Evolutionary conservation across 2,888 invertebrate genomes (phyloP), one percentile per base, ranked within the genome.

Genomic region (Netelia melanura): DNA sequence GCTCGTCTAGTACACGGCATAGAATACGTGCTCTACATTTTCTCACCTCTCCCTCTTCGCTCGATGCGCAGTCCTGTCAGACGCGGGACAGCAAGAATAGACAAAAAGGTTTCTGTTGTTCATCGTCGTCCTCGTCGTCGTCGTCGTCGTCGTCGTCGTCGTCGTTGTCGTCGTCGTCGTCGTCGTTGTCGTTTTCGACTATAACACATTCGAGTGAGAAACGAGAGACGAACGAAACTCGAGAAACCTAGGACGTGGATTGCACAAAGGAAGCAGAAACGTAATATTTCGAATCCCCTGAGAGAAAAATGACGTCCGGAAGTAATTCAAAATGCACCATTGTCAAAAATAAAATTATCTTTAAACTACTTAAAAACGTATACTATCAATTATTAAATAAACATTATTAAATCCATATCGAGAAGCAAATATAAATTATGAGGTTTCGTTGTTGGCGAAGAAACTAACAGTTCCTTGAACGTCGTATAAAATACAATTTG

Each of bases 41-140:
- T 68, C 58, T 61, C 48, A 48, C 11, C 48, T 14, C n/a, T 67
- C 21, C 11, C 43, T 48, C 17, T 67, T 48, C 11, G 68, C 61
- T 62, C 5, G 30, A 14, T 48, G 48, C 48, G 48, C 48, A 48
- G 48, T 48, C 48, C 48, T 48, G 48, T 48, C 48, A 48, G 48
- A 48, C 48, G 3, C 25, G 56, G 67, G 68, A 10, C 44, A 67
- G 61, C 68, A 30, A 11, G 58, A 44, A 43, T 25, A 58, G 68
- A 70, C 78, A 61, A 78, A 78, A 70, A 78, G 78, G 68, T 70
- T 78, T 78, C 61, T 38, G 68, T 17, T 78, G 78, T 78, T 78
- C 54, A 17, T 17, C 17, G 17, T 17, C 17, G 17, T 17, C 17
- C 0, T 17, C 17, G 17, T 17, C 17, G 17, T 17, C 17, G 17